Base-by-base conservation (phyloP, 1,140 invertebrate genomes). In the Dreissena polymorpha region DNA sequence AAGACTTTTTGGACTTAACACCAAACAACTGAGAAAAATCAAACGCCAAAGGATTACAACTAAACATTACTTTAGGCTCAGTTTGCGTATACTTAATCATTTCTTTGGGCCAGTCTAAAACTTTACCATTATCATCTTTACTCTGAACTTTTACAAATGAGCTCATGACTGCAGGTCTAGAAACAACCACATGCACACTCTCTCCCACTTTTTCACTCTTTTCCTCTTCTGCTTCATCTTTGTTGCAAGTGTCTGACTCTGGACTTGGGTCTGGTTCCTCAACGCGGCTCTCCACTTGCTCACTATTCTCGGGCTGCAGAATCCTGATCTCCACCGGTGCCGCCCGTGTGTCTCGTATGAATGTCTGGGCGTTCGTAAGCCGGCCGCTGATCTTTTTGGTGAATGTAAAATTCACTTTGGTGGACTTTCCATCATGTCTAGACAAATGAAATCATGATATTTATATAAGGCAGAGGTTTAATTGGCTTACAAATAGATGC, bases 1-100 rank as follows among this genome's bases (percentile, higher is more conserved):
- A 10, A 50, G 55, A 51, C 51, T 63, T 75, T 49, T 77, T 83
- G 7, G 21, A 25, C 49, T 69, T 64, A 27, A 27, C 23, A 21
- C 57, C 27, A 69, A 84, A 76, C 16, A 84, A 77, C 21, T 84
- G 71, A 71, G 64, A 85, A 73, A 88, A 88, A 78, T 88, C 86
- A 86, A 88, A 88, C 57, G 75, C 84, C 14, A 88, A 70, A 49
- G 86, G 86, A 83, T 88, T 88, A 75, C 86, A 88, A 67, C 85
- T 85, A 76, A 76, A 88, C 50, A 69, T 83, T 23, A 88, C 55
- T 14, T 55, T 76, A 29, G 86, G 86, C 50, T 86, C 78, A 49
- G 83, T 73, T 27, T 72, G 82, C 25, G 86, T 86, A 53, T 88
- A 85, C 60, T 83, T 82, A 29, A 88, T 78, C 86, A 88, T 88